Base-by-base conservation (phyloP, 2,113 vertebrate species). In the Macquaria ambigua region DNA sequence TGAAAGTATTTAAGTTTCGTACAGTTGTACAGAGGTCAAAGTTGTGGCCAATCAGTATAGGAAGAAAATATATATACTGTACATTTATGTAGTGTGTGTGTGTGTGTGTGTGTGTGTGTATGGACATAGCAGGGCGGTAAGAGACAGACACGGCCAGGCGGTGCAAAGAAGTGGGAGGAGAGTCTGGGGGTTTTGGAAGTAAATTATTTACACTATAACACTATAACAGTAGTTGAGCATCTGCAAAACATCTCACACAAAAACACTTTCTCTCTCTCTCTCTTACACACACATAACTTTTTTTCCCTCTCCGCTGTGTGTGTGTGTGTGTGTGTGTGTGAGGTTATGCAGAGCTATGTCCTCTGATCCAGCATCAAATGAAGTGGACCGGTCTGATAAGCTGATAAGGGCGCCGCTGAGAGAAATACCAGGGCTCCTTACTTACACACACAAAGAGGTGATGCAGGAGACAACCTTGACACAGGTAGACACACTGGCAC, bases 381-480 rank as follows among this genome's bases (percentile, higher is more conserved):
- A 87, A 88, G 83, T 76, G 75, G 87, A 87, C 85, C 43, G 62
- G 73, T 56, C 87, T 70, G 87, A 93, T 85, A 87, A 89, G 85
- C 77, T 55, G 84, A 92, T 90, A 90, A 81, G 59, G 73, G 79
- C 8, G 23, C 50, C 77, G 55, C 67, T 69, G 74, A 88, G 81
- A 92, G 74, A 90, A 92, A 90, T 62, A 70, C 78, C 91, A 90
- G 81, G 58, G 21, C 41, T 55, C 31, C 68, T 48, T 15, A 69
- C 84, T 53, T 23, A 82, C 59, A 43, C 39, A 39, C 53, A 50
- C 58, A 41, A 87, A 72, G 12, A 75, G 62, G 43, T 4, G 8
- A 72, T 23, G 63, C 28, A 50, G 58, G 5, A 68, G 62, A 46
- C 43, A 61, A 79, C 71, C 62, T 55, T 52, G 59, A 77, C 64